Conservation (phyloP, 2,113 vertebrate species). For the Ammodytes marinus region DNA sequence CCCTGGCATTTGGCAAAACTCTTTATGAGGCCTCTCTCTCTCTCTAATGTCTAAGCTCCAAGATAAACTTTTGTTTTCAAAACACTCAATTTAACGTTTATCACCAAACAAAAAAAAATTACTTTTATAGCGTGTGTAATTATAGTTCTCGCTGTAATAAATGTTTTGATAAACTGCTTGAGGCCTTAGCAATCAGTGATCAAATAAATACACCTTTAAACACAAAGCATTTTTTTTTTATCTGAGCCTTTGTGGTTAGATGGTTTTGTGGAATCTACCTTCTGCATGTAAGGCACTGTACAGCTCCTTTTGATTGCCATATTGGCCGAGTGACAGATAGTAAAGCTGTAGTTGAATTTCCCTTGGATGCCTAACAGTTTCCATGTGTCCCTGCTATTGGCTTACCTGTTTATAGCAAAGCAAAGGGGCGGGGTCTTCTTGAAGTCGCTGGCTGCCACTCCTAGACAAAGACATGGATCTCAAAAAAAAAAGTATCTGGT, state of each 20-base stretch:
- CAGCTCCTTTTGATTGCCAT: constrained; percentile 10
- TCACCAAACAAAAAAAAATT: constrained; percentile 27
- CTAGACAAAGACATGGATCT: constrained; percentile 50
- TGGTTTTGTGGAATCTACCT: constrained; percentile 24
- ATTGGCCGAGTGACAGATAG: constrained; percentile 46
- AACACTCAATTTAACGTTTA: constrained; percentile 11
- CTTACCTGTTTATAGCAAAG: constrained; percentile 65
- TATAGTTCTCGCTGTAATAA: constrained; percentile 21
- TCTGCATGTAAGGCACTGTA: constrained; percentile 19
- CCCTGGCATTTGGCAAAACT: neutral
- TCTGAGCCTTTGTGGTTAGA: neutral
- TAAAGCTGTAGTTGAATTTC: constrained; percentile 25
- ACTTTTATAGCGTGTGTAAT: neutral
- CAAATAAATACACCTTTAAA: constrained; percentile 10
- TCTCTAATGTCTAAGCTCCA: constrained; percentile 13
- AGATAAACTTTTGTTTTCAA: constrained; percentile 18
- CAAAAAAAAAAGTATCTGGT: constrained; percentile 29
- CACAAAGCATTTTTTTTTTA: constrained; percentile 5
- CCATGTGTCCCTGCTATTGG: constrained; percentile 43
- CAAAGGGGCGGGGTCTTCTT: constrained; percentile 45
- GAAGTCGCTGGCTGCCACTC: constrained; percentile 34
- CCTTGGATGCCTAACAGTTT: constrained; percentile 43
- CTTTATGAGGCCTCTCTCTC: neutral
- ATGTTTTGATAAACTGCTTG: constrained; percentile 17
- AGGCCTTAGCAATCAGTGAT: neutral